Conservation (phyloP, 2,888 invertebrate species). For the Anagyrus pseudococci region DNA sequence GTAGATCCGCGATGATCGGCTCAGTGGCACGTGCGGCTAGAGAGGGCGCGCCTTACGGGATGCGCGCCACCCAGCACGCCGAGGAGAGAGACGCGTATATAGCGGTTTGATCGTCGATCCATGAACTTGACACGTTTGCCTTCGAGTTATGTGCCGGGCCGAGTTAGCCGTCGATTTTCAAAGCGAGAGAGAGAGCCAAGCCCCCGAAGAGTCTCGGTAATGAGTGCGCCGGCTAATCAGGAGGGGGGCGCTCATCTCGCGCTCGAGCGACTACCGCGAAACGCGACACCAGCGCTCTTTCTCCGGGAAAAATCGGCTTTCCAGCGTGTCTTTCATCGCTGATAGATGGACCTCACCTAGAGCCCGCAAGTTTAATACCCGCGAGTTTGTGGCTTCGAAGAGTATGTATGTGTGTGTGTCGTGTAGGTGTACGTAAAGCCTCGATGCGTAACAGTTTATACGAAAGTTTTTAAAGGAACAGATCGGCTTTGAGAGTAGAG, state of each 20-base stretch:
- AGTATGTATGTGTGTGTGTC: background rate
- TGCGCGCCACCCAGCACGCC: conserved; percentile 43
- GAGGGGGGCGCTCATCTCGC: conserved; percentile 37
- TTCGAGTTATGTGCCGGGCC: conserved; percentile 51
- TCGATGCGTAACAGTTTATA: too few species aligned
- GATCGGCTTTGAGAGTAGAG: too few species aligned
- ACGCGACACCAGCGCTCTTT: conserved; percentile 5
- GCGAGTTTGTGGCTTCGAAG: too few species aligned
- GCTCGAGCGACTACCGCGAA: background rate
- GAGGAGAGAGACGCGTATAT: conserved; percentile 31
- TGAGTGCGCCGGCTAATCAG: conserved; percentile 42
- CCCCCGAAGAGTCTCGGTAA: too few species aligned
- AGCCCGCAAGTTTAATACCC: too few species aligned
- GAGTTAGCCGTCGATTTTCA: conserved; percentile 35
- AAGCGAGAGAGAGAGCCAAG: too few species aligned
- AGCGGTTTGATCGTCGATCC: conserved; percentile 44
- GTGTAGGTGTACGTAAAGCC: background rate
- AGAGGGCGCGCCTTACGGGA: background rate
- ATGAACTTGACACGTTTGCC: conserved; percentile 54
- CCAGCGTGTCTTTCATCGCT: too few species aligned
- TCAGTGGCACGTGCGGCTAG: conserved; percentile 31
- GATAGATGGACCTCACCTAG: too few species aligned
- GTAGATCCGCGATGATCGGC: conserved; percentile 23
- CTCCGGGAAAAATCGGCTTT: too few species aligned
- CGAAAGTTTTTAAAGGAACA: too few species aligned